phyloP scores from a whole-genome alignment of 1,140 invertebrate species.

The Drosophila cardini region DNA sequence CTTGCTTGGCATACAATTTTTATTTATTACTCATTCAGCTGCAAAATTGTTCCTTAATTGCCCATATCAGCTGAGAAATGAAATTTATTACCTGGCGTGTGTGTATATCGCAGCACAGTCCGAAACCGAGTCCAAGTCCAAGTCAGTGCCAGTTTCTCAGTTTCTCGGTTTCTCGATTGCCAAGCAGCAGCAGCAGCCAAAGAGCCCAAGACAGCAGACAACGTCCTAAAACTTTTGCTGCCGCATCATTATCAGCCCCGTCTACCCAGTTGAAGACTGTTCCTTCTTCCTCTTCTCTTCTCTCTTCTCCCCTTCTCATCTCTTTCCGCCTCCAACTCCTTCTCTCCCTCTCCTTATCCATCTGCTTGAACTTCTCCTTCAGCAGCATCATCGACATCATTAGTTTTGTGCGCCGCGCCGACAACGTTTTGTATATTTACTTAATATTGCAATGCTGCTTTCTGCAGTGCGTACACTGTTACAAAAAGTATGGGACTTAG shows the following conservation, averaged over 20 bases:
- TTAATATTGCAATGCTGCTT: conserved; percentile 73
- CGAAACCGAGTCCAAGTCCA: conserved; percentile 22
- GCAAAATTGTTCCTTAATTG: conserved; percentile 85
- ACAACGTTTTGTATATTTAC: conserved; percentile 84
- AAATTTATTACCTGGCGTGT: conserved; percentile 84
- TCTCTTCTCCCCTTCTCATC: no score
- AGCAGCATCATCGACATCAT: conserved; percentile 75
- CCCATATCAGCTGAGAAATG: conserved; percentile 84
- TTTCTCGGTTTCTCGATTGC: no score
- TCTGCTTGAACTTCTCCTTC: conserved; percentile 30
- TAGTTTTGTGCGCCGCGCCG: conserved; percentile 82
- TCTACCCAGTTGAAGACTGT: neutral
- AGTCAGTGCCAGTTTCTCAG: conserved; percentile 17
- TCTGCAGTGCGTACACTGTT: neutral
- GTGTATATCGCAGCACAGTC: conserved; percentile 73
- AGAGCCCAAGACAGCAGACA: conserved; percentile 39
- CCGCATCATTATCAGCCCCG: conserved; percentile 75
- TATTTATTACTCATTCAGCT: conserved; percentile 85
- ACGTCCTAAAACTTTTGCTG: conserved; percentile 65
- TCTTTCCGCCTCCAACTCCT: conserved; percentile 6
- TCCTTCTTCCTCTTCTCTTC: neutral
- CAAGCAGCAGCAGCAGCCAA: neutral
- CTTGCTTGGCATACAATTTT: conserved; percentile 78
- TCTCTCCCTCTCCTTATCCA: neutral
- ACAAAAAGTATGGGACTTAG: no score